phyloP scores from a whole-genome alignment of 53 echinoderm and acorn worm species.

The Antedon mediterranea region DNA sequence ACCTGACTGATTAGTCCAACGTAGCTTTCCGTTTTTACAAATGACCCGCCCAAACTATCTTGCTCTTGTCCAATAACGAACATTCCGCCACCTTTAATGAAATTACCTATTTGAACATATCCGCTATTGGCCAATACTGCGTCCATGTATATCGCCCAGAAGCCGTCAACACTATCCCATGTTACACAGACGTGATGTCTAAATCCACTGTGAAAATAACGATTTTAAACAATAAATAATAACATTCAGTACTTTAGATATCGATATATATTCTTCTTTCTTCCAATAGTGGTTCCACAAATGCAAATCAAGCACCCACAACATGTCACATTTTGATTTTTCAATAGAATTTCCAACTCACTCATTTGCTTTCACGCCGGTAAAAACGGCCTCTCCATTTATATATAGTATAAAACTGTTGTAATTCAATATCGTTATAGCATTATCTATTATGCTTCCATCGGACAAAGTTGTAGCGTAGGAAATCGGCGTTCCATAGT shows the following conservation, averaged over 20 bases:
- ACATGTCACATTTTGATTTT: too few relatives aligned
- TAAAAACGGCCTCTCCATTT: constrained; percentile 41
- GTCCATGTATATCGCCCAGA: constrained; percentile 42
- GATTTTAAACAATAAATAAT: too few relatives aligned
- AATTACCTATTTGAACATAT: constrained; percentile 20
- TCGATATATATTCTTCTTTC: too few relatives aligned
- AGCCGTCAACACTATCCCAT: constrained; percentile 41
- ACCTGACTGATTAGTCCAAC: constrained; percentile 56
- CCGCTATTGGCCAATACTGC: constrained; percentile 9
- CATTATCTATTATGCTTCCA: constrained; percentile 42
- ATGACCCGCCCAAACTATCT: constrained; percentile 50
- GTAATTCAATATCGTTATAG: constrained; percentile 54
- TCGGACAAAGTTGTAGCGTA: constrained; percentile 21
- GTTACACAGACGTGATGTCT: constrained; percentile 46
- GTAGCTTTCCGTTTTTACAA: constrained; percentile 32
- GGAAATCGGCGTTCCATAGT: constrained; percentile 55
- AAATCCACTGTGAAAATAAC: not conserved
- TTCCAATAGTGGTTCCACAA: too few relatives aligned
- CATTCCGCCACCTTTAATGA: constrained; percentile 34
- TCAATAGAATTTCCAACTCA: not conserved
- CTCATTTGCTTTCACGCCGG: constrained; percentile 37
- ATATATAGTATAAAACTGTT: constrained; percentile 40
- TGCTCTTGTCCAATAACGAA: constrained; percentile 64
- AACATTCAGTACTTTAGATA: too few relatives aligned
- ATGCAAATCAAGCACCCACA: too few relatives aligned